Conservation (phyloP, 35 echinoderm and acorn worm species). For the Apostichopus japonicus region DNA sequence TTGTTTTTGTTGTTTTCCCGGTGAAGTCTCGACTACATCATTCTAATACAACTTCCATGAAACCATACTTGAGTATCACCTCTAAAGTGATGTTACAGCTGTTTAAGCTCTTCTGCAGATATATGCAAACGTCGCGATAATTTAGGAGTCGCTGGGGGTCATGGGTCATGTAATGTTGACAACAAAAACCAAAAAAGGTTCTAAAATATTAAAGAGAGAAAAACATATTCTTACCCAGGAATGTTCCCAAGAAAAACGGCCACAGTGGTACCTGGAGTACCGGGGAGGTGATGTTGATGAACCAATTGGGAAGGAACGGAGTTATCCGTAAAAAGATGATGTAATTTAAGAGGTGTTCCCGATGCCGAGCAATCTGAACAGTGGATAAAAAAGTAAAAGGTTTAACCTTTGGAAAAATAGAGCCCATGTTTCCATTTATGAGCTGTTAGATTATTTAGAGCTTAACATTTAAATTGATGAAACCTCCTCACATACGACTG, state of each 20-base stretch:
- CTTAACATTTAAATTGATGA: too few species aligned
- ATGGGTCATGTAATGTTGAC: too few species aligned
- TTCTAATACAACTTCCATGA: too few species aligned
- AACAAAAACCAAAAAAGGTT: too few species aligned
- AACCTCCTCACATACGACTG: too few species aligned
- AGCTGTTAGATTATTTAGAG: too few species aligned
- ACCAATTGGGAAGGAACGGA: slow-evolving; percentile 98
- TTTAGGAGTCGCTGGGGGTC: too few species aligned
- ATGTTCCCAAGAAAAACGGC: slow-evolving; percentile 97
- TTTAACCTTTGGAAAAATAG: neutral
- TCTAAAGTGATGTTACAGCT: too few species aligned
- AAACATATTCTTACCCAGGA: slow-evolving; percentile 73
- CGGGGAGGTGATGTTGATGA: slow-evolving; percentile 97
- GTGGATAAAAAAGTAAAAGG: neutral
- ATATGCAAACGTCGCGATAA: too few species aligned
- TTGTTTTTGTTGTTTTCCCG: neutral
- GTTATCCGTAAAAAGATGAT: slow-evolving; percentile 98
- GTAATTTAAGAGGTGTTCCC: slow-evolving; percentile 94
- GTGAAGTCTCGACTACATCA: neutral
- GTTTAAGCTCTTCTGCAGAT: too few species aligned
- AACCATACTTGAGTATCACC: too few species aligned
- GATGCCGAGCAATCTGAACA: slow-evolving; percentile 80
- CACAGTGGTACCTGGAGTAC: slow-evolving; percentile 80
- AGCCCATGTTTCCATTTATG: neutral
- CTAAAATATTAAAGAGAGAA: neutral